Percentiles rank a stretch among this genome's conserved stretches.
Evolutionary conservation across 2,797 vertebrate genomes (phyloP).

Genomic region (Vireo griseus): DNA sequence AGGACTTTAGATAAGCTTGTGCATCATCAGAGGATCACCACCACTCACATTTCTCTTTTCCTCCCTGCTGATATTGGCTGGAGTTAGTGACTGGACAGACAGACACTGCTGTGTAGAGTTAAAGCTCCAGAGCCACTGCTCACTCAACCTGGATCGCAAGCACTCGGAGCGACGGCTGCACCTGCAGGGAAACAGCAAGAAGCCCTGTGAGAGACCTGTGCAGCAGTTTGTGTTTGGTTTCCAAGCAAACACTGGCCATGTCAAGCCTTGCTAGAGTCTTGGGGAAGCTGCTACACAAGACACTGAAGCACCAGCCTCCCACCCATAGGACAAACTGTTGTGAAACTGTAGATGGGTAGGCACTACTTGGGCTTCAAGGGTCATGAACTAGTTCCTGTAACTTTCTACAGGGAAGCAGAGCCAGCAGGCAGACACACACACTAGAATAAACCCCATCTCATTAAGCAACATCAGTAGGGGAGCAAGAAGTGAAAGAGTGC

Average conservation of each 20-base stretch:
- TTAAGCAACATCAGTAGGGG: neutral
- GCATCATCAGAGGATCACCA: neutral
- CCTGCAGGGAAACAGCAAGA: conserved; percentile 66
- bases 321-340: neutral
- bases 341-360: neutral
- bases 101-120: conserved; percentile 87
- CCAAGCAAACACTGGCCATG: neutral
- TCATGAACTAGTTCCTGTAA: neutral
- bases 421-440: neutral
- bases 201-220: neutral
- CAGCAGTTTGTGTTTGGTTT: neutral
- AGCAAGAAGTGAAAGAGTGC: neutral
- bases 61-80: conserved; percentile 90
- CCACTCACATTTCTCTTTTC: conserved; percentile 84
- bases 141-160: conserved; percentile 73
- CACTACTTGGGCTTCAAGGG: neutral
- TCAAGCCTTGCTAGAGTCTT: neutral
- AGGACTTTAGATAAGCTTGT: neutral
- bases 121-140: conserved; percentile 95
- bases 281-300: neutral
- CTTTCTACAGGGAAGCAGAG: neutral
- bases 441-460: neutral
- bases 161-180: conserved; percentile 86
- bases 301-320: neutral
- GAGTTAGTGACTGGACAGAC: conserved; percentile 79